Conservation (phyloP, 2,888 invertebrate species). For the Amitus sp. region DNA sequence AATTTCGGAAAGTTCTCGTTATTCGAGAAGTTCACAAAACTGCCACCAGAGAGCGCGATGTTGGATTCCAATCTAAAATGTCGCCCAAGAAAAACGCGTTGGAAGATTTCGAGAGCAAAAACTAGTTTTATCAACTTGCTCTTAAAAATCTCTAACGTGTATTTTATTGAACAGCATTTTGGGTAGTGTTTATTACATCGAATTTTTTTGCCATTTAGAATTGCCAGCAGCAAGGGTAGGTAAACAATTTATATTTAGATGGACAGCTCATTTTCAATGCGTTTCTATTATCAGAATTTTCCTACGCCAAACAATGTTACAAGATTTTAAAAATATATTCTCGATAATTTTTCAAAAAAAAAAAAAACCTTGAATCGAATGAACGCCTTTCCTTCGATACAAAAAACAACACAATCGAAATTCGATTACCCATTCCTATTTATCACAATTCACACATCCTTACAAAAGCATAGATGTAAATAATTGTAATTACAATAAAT, state of each 20-base stretch:
- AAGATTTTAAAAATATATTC: conserved; percentile 1
- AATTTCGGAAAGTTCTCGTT: no score
- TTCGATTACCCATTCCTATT: conserved; percentile 13
- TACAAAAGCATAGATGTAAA: conserved; percentile 34
- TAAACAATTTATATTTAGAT: neutral
- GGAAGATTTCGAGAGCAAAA: no score
- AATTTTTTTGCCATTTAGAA: no score
- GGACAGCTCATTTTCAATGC: neutral
- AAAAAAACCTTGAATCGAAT: neutral
- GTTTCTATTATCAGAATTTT: neutral
- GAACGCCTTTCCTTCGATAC: neutral
- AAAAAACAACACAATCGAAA: neutral
- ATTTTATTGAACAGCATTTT: no score
- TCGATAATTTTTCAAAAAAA: conserved; percentile 1
- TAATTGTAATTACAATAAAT: conserved; percentile 28
- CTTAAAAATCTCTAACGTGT: no score
- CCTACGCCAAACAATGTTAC: conserved; percentile 3
- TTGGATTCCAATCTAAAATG: no score
- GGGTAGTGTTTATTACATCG: no score
- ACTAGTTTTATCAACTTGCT: no score
- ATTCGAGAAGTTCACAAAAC: no score
- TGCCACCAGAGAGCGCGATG: no score
- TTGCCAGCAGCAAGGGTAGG: neutral
- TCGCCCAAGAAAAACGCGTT: no score
- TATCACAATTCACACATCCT: conserved; percentile 18